Base-by-base conservation (phyloP, 2,888 invertebrate species). In the Noctua janthe region DNA sequence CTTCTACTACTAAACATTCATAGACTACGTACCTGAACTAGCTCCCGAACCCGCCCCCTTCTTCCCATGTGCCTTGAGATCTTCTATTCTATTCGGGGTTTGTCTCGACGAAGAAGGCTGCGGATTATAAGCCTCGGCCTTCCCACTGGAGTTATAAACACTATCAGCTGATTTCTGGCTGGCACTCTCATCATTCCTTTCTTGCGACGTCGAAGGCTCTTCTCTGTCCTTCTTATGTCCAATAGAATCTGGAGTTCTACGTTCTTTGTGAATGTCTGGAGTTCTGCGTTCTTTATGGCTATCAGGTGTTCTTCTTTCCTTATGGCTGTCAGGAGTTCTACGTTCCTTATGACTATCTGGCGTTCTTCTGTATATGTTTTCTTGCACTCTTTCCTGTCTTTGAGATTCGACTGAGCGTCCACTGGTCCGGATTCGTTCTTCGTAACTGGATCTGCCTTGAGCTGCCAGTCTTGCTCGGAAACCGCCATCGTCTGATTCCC, bases 401-500 rank as follows among this genome's bases (percentile, higher is more conserved):
- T 94, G 93, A 6, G 96, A 96, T 81, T 97, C 97, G 80, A 92
- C 90, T 20, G 96, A 97, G 78, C 97, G 90, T 23, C 96, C 96
- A 73, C 96, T 97, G 1, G 96, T 96, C 83, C 97, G 93, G 10
- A 96, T 95, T 76, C 96, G 93, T 80, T 97, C 96, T 90, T 97
- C 97, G 54, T 94, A 95, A 82, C 95, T 96, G 0, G 95, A 94
- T 86, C 95, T 94, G 1, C 94, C 93, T 90, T 97, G 97, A 43
- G 95, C 94, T 71, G 92, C 93, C n/a, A 95, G 90, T 74, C 97
- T 94, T 56, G 96, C 93, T 82, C 97, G 94, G 88, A 98, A 98
- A 1, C 98, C 98, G 5, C 98, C 98, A 84, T 98, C 97, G 84
- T 97, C 97, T 17, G 97, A 97, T 91, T 97, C 97, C 73, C 97